Evolutionary conservation across 2,113 vertebrate species (phyloP), one percentile per base, ranked within the genome.

Genomic region (Alouatta palliata): DNA sequence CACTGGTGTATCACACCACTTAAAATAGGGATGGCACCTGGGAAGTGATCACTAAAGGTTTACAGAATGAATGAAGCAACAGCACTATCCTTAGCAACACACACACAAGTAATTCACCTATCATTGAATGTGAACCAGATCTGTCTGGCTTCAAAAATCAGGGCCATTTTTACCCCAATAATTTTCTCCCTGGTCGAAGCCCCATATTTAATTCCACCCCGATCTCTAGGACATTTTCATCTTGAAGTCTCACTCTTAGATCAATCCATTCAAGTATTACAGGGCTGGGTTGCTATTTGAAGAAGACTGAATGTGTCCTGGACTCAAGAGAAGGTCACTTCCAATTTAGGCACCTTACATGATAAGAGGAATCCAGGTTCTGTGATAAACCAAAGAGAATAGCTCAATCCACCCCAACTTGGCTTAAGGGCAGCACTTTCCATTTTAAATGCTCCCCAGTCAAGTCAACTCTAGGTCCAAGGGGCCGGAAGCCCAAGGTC

Each of bases 401-500:
- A 12, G 58, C 81, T 90, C n/a, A 91, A 84, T 40, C 79, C 68
- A 90, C 47, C 11, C 91, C 0, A 2, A 19, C 47, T 0, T 1
- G 61, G 27, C 20, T 7, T 11, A 58, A 83, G 73, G 23, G 23
- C 96, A 87, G 85, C 71, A 52, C 73, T 27, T 10, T 40, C 2
- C 2, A 10, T 20, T 86, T 68, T 13, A 68, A 97, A 83, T 0
- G 40, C 23, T 86, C 75, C 45, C 11, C 49, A 27, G 47, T 45
- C 25, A 70, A 66, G 47, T 45, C 35, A 68, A 58, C 30, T 58
- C 45, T 12, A 35, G 37, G 83, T 87, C 73, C 61, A 95, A 94
- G 75, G 71, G 89, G 68, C 94, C 77, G 70, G 87, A 97, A 75
- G 75, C 45, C 61, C 61, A 64, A 79, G 49, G 66, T 80, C 91